Conservation (phyloP, 2,113 vertebrate genomes). For the Serilophus lunatus region DNA sequence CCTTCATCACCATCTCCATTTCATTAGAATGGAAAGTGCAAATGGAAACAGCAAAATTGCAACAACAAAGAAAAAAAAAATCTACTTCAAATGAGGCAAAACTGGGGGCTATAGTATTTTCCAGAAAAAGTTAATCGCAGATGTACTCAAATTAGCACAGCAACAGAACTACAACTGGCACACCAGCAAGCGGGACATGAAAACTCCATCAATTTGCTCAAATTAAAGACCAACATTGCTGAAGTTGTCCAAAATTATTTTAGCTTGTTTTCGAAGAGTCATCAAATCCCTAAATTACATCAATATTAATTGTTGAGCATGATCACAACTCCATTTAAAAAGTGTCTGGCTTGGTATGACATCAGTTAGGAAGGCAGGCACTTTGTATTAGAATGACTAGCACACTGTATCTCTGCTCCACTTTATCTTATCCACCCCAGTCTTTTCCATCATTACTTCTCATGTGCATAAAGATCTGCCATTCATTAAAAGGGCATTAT, state of each 20-base stretch:
- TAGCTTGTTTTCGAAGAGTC: not conserved
- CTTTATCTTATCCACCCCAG: not conserved
- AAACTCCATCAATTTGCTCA: not conserved
- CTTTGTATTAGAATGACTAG: not conserved
- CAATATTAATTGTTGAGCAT: not conserved
- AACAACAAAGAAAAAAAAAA: not conserved
- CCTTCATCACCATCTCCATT: not conserved
- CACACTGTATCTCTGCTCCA: not conserved
- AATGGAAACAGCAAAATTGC: conserved; percentile 5
- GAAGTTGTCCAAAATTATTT: not conserved
- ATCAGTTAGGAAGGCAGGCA: not conserved
- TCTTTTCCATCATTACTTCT: not conserved
- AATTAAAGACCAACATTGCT: not conserved
- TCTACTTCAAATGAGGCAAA: not conserved
- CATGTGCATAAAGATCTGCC: not conserved
- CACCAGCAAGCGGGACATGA: not conserved
- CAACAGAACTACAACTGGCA: not conserved
- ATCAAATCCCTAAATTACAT: not conserved
- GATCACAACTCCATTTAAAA: not conserved
- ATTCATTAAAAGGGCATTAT: not conserved
- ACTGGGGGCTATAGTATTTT: not conserved
- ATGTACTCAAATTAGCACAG: not conserved
- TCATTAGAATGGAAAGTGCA: not conserved
- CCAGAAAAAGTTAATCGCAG: not conserved
- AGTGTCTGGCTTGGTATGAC: not conserved